Conservation (phyloP, 2,113 vertebrate species). For the Cavia porcellus region DNA sequence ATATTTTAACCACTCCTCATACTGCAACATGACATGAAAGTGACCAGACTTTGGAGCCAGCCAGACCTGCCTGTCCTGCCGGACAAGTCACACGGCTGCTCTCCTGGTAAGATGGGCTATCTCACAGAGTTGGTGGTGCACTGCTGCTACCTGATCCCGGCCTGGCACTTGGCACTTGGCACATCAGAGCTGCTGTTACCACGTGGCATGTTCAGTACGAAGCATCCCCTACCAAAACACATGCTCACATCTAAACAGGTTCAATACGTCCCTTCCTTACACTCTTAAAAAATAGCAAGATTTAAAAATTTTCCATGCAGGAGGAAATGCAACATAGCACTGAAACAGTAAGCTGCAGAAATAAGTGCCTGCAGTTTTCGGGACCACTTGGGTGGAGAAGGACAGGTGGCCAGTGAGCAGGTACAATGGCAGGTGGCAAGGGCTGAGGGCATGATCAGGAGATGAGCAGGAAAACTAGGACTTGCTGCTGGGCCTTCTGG, state of each 20-base stretch:
- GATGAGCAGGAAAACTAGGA: neutral
- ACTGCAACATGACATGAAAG: neutral
- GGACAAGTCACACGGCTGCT: neutral
- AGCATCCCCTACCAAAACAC: neutral
- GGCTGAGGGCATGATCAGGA: neutral
- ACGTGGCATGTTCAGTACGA: neutral
- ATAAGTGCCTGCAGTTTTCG: neutral
- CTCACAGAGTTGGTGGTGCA: neutral
- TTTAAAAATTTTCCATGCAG: neutral
- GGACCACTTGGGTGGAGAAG: neutral
- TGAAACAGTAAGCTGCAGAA: slow-evolving; percentile 14
- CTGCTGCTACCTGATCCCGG: neutral
- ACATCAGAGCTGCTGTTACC: neutral
- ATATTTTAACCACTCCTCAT: neutral
- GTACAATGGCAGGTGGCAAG: neutral
- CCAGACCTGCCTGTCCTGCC: neutral
- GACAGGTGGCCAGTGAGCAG: neutral
- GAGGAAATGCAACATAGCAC: neutral
- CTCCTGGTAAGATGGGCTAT: neutral
- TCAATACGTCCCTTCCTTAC: neutral
- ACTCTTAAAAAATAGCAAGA: neutral
- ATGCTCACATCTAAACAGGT: neutral
- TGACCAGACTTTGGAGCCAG: neutral
- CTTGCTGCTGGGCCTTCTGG: neutral
- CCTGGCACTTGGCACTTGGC: neutral